Base-by-base conservation (phyloP, 2,888 invertebrate genomes). In the Orthonevra nobilis region DNA sequence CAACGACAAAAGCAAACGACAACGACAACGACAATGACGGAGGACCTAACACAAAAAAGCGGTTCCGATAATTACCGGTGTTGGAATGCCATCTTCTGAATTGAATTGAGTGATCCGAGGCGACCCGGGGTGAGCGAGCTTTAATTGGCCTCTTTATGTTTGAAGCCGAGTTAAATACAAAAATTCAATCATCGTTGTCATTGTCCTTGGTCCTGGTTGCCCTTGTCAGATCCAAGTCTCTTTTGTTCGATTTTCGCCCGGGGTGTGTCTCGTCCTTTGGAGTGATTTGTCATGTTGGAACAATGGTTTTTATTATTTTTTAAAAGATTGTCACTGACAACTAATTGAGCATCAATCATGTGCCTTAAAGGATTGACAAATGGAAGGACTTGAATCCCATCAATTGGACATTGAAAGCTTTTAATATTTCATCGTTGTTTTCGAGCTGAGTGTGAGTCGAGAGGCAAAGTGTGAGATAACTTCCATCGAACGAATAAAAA, bases 21-120 rank as follows among this genome's bases (percentile, higher is more conserved):
- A 26, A 10, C 19, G 19, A 20, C 12, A 20, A 12, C n/a, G 54
- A 54, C 10, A 44, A 72, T 64, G 58, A 64, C 50, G 58, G 66
- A 50, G 44, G 44, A 60, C 58, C 56, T 34, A 44, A 70, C 70
- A 64, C 70, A 77, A 77, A 77, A 77, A 70, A 77, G 77, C 46
- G 77, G 77, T 77, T 70, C 64, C 70, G 32, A 70, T 77, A 77
- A 77, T 77, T 70, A 77, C 64, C 70, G 77, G 52, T 77, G 70
- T 66, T 60, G 77, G 58, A 44, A 60, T 74, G 58, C n/a, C 52
- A 23, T 48, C 46, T 46, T 12, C 32, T n/a, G n/a, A n/a, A n/a
- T n/a, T n/a, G n/a, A n/a, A n/a, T n/a, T n/a, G n/a, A n/a, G n/a
- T n/a, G n/a, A n/a, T n/a, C n/a, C n/a, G n/a, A n/a, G n/a, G n/a